Conservation (phyloP, 2,888 invertebrate species). For the Ommatoiulus sabulosus region DNA sequence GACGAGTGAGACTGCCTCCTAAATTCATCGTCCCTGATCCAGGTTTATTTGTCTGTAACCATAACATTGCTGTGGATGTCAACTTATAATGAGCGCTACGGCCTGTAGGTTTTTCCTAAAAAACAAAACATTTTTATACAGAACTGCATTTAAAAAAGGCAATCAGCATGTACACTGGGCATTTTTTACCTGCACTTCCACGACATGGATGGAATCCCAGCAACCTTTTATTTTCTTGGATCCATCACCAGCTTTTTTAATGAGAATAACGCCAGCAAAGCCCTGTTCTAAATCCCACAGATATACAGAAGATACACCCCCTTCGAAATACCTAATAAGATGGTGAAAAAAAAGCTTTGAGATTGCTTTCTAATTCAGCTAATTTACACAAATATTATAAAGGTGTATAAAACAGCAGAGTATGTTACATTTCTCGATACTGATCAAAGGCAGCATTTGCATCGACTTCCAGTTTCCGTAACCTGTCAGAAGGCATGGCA, state of each 20-base stretch:
- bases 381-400: not conserved
- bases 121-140: conserved; percentile 10
- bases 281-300: conserved; percentile 99
- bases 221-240: conserved; percentile 99
- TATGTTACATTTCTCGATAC: conserved; percentile 84
- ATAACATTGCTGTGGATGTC: conserved; percentile 98
- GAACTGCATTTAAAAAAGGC: not conserved
- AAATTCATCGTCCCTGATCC: conserved; percentile 99
- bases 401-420: too few species aligned
- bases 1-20: conserved; percentile 97
- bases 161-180: not conserved
- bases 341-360: not conserved
- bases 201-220: conserved; percentile 99
- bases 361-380: not conserved
- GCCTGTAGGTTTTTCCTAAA: conserved; percentile 89
- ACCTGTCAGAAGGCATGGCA: conserved; percentile 95
- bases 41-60: conserved; percentile 96
- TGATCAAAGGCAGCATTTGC: conserved; percentile 99
- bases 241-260: conserved; percentile 98
- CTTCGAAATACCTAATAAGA: conserved; percentile 87
- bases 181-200: conserved; percentile 82
- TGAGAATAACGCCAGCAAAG: conserved; percentile 97
- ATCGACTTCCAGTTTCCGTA: conserved; percentile 95
- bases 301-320: conserved; percentile 99
- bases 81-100: conserved; percentile 97